Base-by-base conservation (phyloP, 1,140 invertebrate genomes). In the Lordiphosa collinella region DNA sequence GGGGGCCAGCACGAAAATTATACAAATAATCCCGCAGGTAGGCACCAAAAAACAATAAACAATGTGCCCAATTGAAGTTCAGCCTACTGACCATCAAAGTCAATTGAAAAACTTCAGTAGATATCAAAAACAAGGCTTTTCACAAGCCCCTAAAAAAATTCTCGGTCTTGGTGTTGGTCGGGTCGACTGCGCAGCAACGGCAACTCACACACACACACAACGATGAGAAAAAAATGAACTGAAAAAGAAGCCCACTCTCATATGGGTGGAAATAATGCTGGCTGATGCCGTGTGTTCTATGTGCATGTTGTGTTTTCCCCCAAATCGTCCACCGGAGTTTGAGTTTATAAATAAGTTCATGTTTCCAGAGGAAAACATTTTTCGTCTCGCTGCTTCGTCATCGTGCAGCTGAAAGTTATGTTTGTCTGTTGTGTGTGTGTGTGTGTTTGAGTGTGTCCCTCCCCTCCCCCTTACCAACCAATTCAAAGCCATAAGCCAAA, bases 1-100 rank as follows among this genome's bases (percentile, higher is more conserved):
- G 87, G 82, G 84, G 86, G 82, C 71, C 86, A 78, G 65, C 76
- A 88, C 80, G 72, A 87, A 88, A 87, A 86, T 88, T 86, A 71
- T 80, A 73, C 87, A 72, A 87, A 86, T 78, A 75, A 85, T 67
- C 68, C 64, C 82, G 64, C 73, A 86, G 82, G 82, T 86, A 86
- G 69, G 80, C 71, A 76, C 63, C 69, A 41, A 72, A 78, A 64
- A 69, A 31, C 35, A 44, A 43, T 37, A 50, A 35, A 46, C 37
- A 10, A 25, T 25, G 29, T 41, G 25, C 61, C 36, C 61, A 69
- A 69, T 46, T n/a, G 11, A 54, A 54, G 36, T 36, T 40, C 3
- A 22, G 38, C 36, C 11, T 2, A 22, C 12, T 43, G 46, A 14
- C 59, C 58, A 40, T 46, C 11, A 22, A 37, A 46, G 38, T 13